phyloP scores from a whole-genome alignment of 2,113 vertebrate genomes.

The Jacana jacana region DNA sequence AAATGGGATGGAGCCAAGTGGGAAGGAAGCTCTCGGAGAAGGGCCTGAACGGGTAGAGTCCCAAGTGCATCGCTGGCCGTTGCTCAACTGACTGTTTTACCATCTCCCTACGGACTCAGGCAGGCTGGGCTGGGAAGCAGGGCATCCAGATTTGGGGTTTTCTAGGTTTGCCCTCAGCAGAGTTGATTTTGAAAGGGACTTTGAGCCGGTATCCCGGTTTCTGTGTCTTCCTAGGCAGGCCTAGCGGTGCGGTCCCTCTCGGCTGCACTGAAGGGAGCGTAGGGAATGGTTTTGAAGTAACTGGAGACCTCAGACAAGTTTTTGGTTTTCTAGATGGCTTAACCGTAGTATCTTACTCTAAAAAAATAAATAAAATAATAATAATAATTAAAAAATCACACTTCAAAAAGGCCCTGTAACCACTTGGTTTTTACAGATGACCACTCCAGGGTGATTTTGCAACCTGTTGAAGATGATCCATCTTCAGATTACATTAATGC shows the following conservation, averaged over 20 bases:
- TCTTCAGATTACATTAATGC: constrained; percentile 99
- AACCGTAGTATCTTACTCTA: neutral
- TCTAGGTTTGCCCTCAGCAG: neutral
- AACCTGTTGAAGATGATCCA: constrained; percentile 96
- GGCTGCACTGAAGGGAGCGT: neutral
- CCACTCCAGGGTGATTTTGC: constrained; percentile 98
- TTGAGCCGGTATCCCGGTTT: neutral
- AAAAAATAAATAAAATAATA: too few species aligned
- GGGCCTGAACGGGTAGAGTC: neutral
- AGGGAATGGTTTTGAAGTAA: neutral
- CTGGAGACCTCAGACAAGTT: neutral
- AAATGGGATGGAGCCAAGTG: neutral
- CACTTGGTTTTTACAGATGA: constrained; percentile 83
- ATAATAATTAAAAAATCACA: neutral
- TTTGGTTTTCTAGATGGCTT: constrained; percentile 6
- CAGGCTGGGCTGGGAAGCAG: neutral
- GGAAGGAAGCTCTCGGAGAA: neutral
- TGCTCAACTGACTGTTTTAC: neutral
- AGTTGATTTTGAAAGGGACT: constrained; percentile 9
- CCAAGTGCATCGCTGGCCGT: neutral
- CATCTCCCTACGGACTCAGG: neutral
- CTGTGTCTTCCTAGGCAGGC: neutral
- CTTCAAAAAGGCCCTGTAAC: constrained; percentile 37
- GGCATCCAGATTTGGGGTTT: neutral
- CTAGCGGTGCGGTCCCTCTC: neutral